A percentile compares a stretch with the other conserved stretches of the same genome.
These are phyloP conservation scores for Coracopsis vasa DNA, from an alignment of 2,113 vertebrate species.

Conservation along the genomic window DNA sequence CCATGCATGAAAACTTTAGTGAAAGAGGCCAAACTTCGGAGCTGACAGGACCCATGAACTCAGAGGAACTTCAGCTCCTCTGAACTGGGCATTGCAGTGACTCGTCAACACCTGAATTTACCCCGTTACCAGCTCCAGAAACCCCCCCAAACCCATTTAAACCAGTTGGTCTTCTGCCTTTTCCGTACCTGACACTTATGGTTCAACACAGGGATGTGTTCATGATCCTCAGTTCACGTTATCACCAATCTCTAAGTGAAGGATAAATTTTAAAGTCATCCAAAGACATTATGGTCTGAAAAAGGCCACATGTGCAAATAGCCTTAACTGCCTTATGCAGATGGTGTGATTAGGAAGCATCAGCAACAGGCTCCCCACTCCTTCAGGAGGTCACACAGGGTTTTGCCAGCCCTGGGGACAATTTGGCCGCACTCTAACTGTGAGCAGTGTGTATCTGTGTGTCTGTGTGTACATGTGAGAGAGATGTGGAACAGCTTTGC, in stretches of 20 bases:
- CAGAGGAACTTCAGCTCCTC: neutral
- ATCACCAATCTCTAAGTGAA: neutral
- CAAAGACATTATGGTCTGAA: neutral
- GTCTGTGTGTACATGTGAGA: neutral
- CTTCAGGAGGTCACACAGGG: neutral
- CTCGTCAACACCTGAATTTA: neutral
- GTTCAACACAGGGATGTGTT: neutral
- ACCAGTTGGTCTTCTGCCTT: neutral
- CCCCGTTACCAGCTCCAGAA: neutral
- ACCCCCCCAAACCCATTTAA: neutral
- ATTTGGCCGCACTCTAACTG: neutral
- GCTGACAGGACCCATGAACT: neutral
- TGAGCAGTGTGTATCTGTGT: neutral
- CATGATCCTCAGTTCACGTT: neutral
- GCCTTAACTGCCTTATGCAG: neutral
- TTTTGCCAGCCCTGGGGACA: neutral
- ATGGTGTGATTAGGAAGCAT: neutral
- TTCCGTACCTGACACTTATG: neutral
- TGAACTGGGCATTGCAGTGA: neutral
- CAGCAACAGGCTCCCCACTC: neutral
- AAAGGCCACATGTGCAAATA: neutral
- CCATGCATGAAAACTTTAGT: neutral
- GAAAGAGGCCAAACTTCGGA: neutral
- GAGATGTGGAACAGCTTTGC: neutral
- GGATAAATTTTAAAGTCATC: neutral